Evolutionary conservation across 2,113 vertebrate genomes (phyloP).

Genomic region (Ammospiza nelsoni): DNA sequence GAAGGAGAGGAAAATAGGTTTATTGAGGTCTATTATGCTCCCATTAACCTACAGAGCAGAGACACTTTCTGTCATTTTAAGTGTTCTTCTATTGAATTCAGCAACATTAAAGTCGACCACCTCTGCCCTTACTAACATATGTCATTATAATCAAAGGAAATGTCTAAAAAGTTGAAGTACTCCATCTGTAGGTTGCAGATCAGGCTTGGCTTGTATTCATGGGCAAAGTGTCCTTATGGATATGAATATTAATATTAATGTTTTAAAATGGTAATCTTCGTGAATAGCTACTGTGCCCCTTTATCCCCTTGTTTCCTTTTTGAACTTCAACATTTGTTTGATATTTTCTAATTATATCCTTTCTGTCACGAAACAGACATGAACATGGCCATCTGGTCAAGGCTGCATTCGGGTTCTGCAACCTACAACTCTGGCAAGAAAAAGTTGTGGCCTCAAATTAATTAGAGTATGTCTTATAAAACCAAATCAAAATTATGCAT

Average conservation of each 20-base stretch:
- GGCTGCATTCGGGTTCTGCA: background rate
- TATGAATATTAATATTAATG: conserved; percentile 65
- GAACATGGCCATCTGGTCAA: background rate
- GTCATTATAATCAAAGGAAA: conserved; percentile 46
- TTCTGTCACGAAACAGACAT: conserved; percentile 13
- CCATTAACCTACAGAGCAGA: conserved; percentile 50
- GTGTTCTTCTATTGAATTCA: conserved; percentile 6
- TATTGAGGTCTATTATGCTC: conserved; percentile 24
- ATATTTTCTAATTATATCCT: conserved; percentile 42
- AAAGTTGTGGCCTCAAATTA: background rate
- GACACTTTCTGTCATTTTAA: conserved; percentile 58
- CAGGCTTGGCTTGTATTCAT: background rate
- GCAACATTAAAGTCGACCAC: background rate
- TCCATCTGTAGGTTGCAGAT: background rate
- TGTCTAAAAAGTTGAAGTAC: conserved; percentile 19
- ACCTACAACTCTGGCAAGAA: background rate
- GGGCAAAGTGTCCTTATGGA: conserved; percentile 8
- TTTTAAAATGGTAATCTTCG: conserved; percentile 22
- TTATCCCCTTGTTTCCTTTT: conserved; percentile 5
- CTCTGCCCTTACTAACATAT: conserved; percentile 28
- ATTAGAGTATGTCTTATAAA: background rate
- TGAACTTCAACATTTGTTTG: conserved; percentile 24
- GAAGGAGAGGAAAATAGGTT: conserved; percentile 18
- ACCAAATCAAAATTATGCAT: background rate
- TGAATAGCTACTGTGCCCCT: background rate